Percentiles rank a stretch among this genome's conserved stretches.
Conservation (phyloP, 2,113 vertebrate species). For the Tautogolabrus adspersus region DNA sequence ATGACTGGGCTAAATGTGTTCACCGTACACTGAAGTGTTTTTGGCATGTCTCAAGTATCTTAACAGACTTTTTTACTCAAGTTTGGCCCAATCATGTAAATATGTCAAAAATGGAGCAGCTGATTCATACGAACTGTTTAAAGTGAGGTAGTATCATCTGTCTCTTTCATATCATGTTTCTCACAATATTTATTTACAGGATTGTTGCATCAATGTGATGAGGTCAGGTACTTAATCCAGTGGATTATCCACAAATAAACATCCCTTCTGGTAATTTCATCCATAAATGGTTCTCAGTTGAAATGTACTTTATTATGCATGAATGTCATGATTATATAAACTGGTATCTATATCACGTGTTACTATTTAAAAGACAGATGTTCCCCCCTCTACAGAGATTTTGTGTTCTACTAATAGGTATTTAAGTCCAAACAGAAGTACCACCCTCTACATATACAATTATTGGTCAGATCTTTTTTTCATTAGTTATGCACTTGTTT, state of each 20-base stretch:
- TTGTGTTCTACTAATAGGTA: no score
- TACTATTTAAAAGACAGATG: no score
- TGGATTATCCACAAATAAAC: background rate
- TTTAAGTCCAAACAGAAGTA: no score
- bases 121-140: background rate
- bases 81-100: no score
- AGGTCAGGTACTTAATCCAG: slow-evolving; percentile 10
- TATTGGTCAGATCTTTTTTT: background rate
- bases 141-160: background rate
- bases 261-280: background rate
- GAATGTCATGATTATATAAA: background rate
- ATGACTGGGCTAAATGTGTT: no score
- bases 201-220: slow-evolving; percentile 1
- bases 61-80: no score
- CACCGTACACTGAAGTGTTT: no score
- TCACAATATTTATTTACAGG: background rate
- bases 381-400: no score
- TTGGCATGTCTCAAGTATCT: no score
- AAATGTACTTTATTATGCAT: background rate
- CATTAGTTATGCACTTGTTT: background rate
- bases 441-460: no score
- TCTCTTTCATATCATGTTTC: background rate
- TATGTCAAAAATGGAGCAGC: no score
- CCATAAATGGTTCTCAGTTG: background rate
- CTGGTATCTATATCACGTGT: background rate